Evolutionary conservation across 2,888 invertebrate genomes (phyloP), one percentile per base, ranked within the genome.

Genomic region (Apodemia zela): DNA sequence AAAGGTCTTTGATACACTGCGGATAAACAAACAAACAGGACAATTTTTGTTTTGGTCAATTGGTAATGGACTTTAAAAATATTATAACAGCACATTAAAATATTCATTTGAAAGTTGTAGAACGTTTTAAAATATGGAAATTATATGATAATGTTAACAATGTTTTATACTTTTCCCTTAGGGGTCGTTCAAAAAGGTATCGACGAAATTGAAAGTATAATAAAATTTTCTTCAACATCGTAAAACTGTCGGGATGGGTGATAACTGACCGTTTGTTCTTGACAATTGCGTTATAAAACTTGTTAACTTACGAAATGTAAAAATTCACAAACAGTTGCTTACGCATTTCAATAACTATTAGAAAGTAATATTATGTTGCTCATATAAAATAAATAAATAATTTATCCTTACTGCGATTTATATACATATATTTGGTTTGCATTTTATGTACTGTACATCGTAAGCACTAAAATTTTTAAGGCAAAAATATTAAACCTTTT

Each of bases 161-260:
- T 71, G 71, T 72, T 72, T 70, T 78, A 76, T 77, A 77, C 76
- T 75, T 76, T 65, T 69, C 75, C 73, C 72, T 64, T 65, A 72
- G 73, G 76, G 75, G 69, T 60, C 58, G 66, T 76, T 76, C 75
- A 75, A 72, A 68, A 72, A 73, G 76, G 72, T 72, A 71, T 71
- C 73, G 71, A 69, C 73, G 73, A 79, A 79, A 85, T 82, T 81
- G 81, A 81, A 81, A 81, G 80, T 78, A 78, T 80, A 82, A 84
- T 84, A 81, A 85, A 82, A 82, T 75, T 75, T 80, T 80, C 75
- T 76, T 71, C 71, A 72, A 73, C 77, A 74, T 80, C 81, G 80
- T 84, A 83, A 85, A 86, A 84, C 82, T 82, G 80, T 78, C 72
- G 70, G 71, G 72, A 72, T 75, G 73, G 73, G 73, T 73, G 75